Conservation (phyloP, 2,113 vertebrate genomes). For the Octodon degus region DNA sequence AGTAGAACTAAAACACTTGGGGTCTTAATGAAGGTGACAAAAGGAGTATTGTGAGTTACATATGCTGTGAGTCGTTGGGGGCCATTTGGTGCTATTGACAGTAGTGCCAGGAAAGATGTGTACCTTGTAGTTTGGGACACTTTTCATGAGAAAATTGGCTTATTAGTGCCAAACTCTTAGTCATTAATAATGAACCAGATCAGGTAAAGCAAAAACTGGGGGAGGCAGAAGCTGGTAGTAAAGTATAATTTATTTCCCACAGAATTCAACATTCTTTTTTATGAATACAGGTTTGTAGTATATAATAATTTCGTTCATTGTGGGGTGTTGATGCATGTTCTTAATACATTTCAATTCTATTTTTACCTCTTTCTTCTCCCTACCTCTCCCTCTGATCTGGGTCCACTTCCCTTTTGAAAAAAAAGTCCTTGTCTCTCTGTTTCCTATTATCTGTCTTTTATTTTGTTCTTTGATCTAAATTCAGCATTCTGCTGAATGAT, state of each 20-base stretch:
- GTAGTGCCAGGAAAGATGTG: not conserved
- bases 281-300: not conserved
- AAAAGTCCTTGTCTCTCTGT: not conserved
- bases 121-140: not conserved
- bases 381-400: no score
- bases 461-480: not conserved
- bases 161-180: not conserved
- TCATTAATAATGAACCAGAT: not conserved
- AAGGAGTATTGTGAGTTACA: not conserved
- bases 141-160: constrained; percentile 11
- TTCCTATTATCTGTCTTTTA: not conserved
- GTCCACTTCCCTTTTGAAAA: not conserved
- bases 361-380: not conserved
- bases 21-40: not conserved
- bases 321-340: not conserved
- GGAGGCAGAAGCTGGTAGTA: not conserved
- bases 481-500: not conserved
- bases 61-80: not conserved
- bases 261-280: not conserved
- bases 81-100: no score
- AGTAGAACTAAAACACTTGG: not conserved
- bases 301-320: not conserved
- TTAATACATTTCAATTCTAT: not conserved
- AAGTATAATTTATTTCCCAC: not conserved
- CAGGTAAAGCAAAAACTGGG: not conserved